phyloP scores from a whole-genome alignment of 2,888 invertebrate species.

The Flexamia atlantica region DNA sequence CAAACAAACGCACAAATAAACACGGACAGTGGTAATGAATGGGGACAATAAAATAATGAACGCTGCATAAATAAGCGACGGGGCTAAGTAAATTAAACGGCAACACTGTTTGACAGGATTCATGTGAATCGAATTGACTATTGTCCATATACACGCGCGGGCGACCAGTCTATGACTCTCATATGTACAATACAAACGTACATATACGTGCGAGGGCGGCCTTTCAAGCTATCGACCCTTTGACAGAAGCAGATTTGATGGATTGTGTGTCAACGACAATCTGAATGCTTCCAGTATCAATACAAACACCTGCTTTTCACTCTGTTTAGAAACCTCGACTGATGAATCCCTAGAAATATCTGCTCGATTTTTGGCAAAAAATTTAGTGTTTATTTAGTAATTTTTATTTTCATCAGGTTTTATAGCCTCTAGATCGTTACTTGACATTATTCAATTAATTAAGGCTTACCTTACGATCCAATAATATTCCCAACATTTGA shows the following conservation, averaged over 20 bases:
- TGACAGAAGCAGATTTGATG: slow-evolving; percentile 40
- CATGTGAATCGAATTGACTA: neutral
- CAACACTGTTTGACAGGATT: slow-evolving; percentile 30
- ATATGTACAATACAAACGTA: neutral
- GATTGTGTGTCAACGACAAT: slow-evolving; percentile 33
- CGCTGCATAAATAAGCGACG: slow-evolving; percentile 22
- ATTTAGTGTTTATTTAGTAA: no score
- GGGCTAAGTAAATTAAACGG: slow-evolving; percentile 37
- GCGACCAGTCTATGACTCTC: neutral
- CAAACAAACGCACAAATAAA: slow-evolving; percentile 18
- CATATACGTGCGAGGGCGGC: neutral
- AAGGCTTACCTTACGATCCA: no score
- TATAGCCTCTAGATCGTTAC: no score
- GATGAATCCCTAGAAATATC: no score
- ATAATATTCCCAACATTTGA: no score
- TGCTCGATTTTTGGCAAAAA: no score
- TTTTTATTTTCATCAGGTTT: no score
- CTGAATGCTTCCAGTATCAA: slow-evolving; percentile 11
- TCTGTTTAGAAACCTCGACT: neutral
- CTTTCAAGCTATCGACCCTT: slow-evolving; percentile 8
- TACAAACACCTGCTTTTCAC: slow-evolving; percentile 4
- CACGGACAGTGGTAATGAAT: slow-evolving; percentile 22
- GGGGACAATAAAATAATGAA: slow-evolving; percentile 42
- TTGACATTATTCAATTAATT: no score
- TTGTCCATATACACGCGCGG: neutral